Conservation (phyloP, 2,797 vertebrate genomes). For the Sardinella longiceps region DNA sequence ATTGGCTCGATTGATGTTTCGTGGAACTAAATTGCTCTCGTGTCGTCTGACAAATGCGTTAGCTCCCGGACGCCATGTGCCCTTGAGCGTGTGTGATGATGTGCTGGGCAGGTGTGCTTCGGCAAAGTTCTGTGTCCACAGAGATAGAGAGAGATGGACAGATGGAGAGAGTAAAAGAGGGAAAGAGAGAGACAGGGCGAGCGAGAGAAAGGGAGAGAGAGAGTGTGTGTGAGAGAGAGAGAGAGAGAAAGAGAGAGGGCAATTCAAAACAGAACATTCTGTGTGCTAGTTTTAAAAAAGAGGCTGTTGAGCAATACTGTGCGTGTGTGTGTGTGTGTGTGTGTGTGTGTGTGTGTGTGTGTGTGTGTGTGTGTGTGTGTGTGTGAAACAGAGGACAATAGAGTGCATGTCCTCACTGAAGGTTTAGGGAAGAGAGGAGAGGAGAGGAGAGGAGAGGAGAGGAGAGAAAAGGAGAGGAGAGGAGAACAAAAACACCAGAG, state of each 20-base stretch:
- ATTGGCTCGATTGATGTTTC: not conserved
- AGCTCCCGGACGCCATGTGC: not conserved
- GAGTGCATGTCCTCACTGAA: slow-evolving; percentile 1
- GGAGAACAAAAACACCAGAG: not conserved
- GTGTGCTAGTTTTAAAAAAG: slow-evolving; percentile 15
- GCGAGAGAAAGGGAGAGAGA: not conserved
- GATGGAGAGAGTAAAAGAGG: not conserved
- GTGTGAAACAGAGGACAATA: not conserved
- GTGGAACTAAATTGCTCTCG: not conserved
- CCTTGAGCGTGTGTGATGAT: not conserved
- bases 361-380: not conserved
- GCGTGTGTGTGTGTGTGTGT: slow-evolving; percentile 31
- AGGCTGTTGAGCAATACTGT: slow-evolving; percentile 34
- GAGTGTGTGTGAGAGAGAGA: not conserved
- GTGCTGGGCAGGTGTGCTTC: not conserved
- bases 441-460: not conserved
- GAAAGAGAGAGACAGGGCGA: not conserved
- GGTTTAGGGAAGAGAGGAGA: not conserved
- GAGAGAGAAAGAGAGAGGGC: not conserved
- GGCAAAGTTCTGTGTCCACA: not conserved
- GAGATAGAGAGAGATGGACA: not conserved
- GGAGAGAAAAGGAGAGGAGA: not conserved
- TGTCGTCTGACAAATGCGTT: not conserved
- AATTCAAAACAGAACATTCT: not conserved
- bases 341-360: not conserved